These are phyloP conservation scores for Amphipoea oculea DNA, from an alignment of 2,888 invertebrate species.

Conservation along the genomic window DNA sequence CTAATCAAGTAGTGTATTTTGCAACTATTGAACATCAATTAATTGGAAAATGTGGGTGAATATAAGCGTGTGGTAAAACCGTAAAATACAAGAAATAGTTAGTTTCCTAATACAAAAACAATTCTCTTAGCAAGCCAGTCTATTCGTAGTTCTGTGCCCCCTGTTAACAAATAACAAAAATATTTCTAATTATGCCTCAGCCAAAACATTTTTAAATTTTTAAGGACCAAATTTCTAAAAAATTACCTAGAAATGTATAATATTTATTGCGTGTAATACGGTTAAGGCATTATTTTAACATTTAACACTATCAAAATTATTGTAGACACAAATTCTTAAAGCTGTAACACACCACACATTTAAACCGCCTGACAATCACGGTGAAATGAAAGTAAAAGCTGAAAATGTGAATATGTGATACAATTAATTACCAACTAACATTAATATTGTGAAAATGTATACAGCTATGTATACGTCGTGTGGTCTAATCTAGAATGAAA, in stretches of 20 bases:
- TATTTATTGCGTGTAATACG: conserved; percentile 41
- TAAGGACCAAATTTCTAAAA: conserved; percentile 35
- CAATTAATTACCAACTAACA: conserved; percentile 33
- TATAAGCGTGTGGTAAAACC: conserved; percentile 21
- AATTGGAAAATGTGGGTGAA: conserved; percentile 21
- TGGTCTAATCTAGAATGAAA: conserved; percentile 55
- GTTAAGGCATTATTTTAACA: conserved; percentile 31
- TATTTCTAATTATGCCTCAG: conserved; percentile 12
- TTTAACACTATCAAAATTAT: conserved; percentile 43
- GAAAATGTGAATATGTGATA: conserved; percentile 24
- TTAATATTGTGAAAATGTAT: conserved; percentile 48
- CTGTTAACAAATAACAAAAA: neutral
- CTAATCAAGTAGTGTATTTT: conserved; percentile 21
- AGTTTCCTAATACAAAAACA: conserved; percentile 4
- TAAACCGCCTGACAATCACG: conserved; percentile 10
- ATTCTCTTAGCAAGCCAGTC: conserved; percentile 4
- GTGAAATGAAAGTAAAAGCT: conserved; percentile 34
- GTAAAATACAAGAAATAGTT: conserved; percentile 5
- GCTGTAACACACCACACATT: conserved; percentile 36
- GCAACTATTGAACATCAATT: conserved; percentile 25
- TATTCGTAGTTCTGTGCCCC: neutral
- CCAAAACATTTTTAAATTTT: conserved; percentile 13
- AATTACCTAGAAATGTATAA: conserved; percentile 32
- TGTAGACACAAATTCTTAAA: conserved; percentile 46
- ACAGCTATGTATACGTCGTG: conserved; percentile 31